phyloP scores from a whole-genome alignment of 2,113 vertebrate species.

The Myrmecobius fasciatus region DNA sequence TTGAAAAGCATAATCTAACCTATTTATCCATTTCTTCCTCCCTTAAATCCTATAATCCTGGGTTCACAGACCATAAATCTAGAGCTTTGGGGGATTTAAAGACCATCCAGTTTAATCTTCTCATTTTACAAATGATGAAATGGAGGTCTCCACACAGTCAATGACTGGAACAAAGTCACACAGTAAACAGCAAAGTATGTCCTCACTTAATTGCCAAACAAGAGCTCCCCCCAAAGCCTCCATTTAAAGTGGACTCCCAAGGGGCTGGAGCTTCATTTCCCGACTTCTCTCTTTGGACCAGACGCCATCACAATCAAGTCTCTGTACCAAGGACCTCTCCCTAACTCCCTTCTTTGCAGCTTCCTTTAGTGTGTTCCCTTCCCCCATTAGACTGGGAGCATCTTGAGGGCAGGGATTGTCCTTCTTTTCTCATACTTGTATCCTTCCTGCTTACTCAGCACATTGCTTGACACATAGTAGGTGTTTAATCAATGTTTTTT shows the following conservation, averaged over 20 bases:
- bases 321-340: neutral
- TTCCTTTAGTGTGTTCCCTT: neutral
- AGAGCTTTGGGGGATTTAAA: neutral
- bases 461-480: neutral
- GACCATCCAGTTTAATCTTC: neutral
- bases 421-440: neutral
- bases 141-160: neutral
- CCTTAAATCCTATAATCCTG: neutral
- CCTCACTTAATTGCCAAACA: neutral
- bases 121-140: neutral
- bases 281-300: neutral
- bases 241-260: neutral
- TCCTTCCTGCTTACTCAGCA: neutral
- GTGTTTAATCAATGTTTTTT: neutral
- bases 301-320: neutral
- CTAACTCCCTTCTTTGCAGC: neutral
- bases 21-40: neutral
- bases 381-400: neutral
- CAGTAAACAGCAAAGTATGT: neutral
- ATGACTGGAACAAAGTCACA: neutral
- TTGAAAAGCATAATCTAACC: neutral
- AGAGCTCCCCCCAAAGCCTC: neutral
- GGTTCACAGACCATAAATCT: neutral
- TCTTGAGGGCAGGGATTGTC: neutral
- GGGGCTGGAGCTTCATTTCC: neutral